A percentile compares a stretch with the other conserved stretches of the same genome.
Evolutionary conservation across 30 jellyfish, hydroid and myxozoan species (phyloP).

Genomic region (Pseudorhiza aurosa): DNA sequence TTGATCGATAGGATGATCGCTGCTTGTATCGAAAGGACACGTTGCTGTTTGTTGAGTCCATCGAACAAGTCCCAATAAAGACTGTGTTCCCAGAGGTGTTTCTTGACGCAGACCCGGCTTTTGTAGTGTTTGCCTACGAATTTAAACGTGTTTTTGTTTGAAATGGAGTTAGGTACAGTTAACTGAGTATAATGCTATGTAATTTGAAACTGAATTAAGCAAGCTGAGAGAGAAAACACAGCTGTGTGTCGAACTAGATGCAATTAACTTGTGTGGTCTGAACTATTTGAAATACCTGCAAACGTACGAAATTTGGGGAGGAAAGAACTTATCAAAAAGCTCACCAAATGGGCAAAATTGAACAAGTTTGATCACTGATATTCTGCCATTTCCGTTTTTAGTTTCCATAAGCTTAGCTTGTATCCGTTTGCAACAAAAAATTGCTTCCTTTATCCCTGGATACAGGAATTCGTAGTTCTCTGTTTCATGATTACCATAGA

Average conservation of each 20-base stretch:
- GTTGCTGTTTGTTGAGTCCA: constrained; percentile 95
- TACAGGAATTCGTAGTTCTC: too few species aligned
- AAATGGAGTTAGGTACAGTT: background rate
- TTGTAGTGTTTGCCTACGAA: constrained; percentile 92
- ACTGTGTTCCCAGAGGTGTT: constrained; percentile 98
- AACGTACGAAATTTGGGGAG: too few species aligned
- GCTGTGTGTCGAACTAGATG: background rate
- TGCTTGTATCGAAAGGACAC: constrained; percentile 96
- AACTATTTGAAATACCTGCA: too few species aligned
- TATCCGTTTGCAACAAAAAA: too few species aligned
- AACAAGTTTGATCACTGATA: too few species aligned
- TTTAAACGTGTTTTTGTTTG: background rate
- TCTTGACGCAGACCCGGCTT: constrained; percentile 96
- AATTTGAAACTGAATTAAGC: background rate
- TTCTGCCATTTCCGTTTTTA: too few species aligned
- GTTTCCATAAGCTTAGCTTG: too few species aligned
- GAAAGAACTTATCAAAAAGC: too few species aligned
- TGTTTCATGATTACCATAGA: too few species aligned
- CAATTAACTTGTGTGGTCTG: background rate
- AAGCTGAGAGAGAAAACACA: background rate
- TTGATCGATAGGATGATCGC: constrained; percentile 88
- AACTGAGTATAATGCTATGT: background rate
- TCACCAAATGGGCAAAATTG: too few species aligned
- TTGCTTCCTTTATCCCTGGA: too few species aligned
- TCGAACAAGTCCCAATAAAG: constrained; percentile 95